These are phyloP conservation scores for Aurelia sp. DNA, from an alignment of 30 jellyfish, hydroid and myxozoan species.

Conservation along the genomic window DNA sequence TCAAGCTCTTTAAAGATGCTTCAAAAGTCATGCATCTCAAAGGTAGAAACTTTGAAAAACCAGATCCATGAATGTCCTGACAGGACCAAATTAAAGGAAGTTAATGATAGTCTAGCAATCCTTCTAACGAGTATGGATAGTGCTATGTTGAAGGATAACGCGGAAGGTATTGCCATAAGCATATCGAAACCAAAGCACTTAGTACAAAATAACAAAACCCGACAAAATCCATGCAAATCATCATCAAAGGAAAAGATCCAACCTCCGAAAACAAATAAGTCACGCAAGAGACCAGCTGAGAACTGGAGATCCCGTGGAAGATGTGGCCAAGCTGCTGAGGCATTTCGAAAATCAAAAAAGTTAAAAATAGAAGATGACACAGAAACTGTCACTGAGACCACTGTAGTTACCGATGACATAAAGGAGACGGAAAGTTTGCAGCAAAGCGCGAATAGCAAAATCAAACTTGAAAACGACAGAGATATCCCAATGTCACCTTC, in stretches of 20 bases:
- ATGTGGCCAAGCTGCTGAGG: slow-evolving; percentile 25
- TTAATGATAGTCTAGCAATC: no score
- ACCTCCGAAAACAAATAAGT: background rate
- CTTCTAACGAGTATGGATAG: background rate
- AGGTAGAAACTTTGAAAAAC: no score
- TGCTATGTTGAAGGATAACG: background rate
- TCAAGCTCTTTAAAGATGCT: no score
- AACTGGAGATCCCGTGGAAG: slow-evolving; percentile 26
- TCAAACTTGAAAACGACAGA: background rate
- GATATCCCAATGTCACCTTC: background rate
- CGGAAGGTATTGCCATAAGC: background rate
- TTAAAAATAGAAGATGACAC: background rate
- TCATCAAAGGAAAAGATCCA: slow-evolving; percentile 4
- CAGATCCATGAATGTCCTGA: no score
- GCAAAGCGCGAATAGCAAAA: background rate
- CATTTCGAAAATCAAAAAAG: slow-evolving; percentile 25
- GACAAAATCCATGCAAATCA: slow-evolving; percentile 1
- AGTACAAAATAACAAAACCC: background rate
- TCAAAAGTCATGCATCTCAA: no score
- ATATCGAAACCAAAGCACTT: background rate
- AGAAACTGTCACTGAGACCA: background rate
- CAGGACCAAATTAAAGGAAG: no score
- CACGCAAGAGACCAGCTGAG: slow-evolving; percentile 13
- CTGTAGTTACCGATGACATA: slow-evolving; percentile 2
- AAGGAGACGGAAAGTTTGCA: background rate